Evolutionary conservation across 2,888 invertebrate species (phyloP), one percentile per base, ranked within the genome.

Genomic region (Lagria hirta): DNA sequence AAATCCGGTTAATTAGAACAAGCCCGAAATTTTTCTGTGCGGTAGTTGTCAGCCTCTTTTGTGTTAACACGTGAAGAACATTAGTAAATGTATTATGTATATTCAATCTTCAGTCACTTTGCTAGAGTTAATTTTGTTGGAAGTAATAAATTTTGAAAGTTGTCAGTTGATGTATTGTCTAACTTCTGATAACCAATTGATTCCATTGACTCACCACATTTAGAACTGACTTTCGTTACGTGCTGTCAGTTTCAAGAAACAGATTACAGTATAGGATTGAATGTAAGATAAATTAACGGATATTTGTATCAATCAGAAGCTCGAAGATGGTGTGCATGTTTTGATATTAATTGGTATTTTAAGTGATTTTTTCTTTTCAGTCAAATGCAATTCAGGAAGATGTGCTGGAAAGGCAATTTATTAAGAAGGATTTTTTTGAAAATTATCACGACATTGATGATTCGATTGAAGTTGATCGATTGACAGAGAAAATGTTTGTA

Each of bases 191-290:
- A 62, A 62, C 62, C 62, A 64, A 64, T 63, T 63, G 60, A 61
- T 61, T 61, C 60, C 61, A 60, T 61, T 58, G 60, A 59, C 59
- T 61, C 59, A 55, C 61, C 61, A 57, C 61, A 61, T 62, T 61
- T 61, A 53, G 57, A 52, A 35, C 46, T 52, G 55, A 58, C 61
- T 60, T 61, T 58, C 64, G 62, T 61, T 62, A 57, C 61, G 56
- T 56, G 52, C 58, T 62, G 63, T 63, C 64, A 63, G 57, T 59
- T 62, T 58, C 58, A 51, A 52, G 57, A 61, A 64, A 64, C 61
- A 60, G 63, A 63, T 64, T 64, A 62, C 58, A 55, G 57, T 58
- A n/a, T 52, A 57, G 59, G 57, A 61, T 58, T 62, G 64, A 64
- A 63, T 62, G 55, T 55, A 61, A 64, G 64, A 64, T 64, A 62